Base-by-base conservation (phyloP, 2,797 vertebrate genomes). In the Pseudochirops cupreus region DNA sequence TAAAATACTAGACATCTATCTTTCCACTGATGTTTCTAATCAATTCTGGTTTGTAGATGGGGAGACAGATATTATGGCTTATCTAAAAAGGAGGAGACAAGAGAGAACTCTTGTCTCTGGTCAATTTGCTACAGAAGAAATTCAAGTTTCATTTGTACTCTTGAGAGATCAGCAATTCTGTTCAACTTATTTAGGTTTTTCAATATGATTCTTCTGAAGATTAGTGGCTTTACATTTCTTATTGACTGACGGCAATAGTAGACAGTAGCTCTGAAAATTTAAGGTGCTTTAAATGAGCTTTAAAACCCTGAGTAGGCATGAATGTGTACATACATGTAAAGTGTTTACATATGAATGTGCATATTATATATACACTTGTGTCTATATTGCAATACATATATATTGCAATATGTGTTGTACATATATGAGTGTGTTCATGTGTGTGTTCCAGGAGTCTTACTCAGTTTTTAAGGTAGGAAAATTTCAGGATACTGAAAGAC, bases 191-290 rank as follows among this genome's bases (percentile, higher is more conserved):
- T 33, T 18, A 56, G 14, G 56, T 59, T 91, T 82, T 92, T 54
- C 33, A 3, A 24, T 54, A 14, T 33, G 26, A 24, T 91, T 90
- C 54, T n/a, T 55, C 2, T 57, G 56, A 46, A 46, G 5, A 52
- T 91, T 93, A 91, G 21, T 24, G 18, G 67, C 13, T 18, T 0
- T 54, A 46, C 18, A 56, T 0, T 5, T 3, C 24, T 92, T 74
- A 92, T 3, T 92, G 16, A 55, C 56, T 95, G 53, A 91, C 5
- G 56, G 31, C 82, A 89, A 4, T 26, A n/a, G 91, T 16, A n/a
- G 67, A 56, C 33, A 62, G 53, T 82, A 92, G 89, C 39, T 62
- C 89, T 58, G 39, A 90, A 92, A 92, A 54, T 87, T 57, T 95
- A 28, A 94, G 93, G 57, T 26, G 9, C 18, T 94, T 67, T 11